Percentiles rank a stretch among this genome's conserved stretches.
These are phyloP conservation scores for Rhineura floridana DNA, from an alignment of 2,113 vertebrate species.

Conservation along the genomic window DNA sequence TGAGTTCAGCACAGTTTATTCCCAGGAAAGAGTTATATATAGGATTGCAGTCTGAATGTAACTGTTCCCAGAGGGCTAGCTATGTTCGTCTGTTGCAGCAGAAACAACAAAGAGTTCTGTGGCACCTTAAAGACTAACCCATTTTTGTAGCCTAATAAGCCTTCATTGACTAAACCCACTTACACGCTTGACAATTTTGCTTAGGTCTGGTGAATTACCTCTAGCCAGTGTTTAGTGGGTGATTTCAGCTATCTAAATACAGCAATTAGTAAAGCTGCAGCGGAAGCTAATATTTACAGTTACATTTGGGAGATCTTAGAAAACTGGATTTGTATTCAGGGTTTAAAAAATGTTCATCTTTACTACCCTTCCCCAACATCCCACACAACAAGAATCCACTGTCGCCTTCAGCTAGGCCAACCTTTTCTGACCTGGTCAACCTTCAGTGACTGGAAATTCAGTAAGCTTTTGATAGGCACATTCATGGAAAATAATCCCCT, in stretches of 20 bases:
- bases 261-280: not conserved
- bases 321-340: not conserved
- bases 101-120: too few species aligned
- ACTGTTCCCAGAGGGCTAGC: too few species aligned
- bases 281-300: not conserved
- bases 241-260: not conserved
- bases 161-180: not conserved
- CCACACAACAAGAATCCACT: not conserved
- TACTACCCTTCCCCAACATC: not conserved
- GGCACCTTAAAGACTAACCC: too few species aligned
- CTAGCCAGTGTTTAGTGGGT: not conserved
- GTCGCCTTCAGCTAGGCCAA: not conserved
- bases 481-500: too few species aligned
- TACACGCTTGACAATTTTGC: not conserved
- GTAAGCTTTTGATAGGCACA: too few species aligned
- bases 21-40: too few species aligned
- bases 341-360: not conserved
- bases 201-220: not conserved
- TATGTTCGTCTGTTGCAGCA: too few species aligned
- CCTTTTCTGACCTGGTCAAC: too few species aligned
- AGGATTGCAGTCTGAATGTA: too few species aligned
- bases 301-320: not conserved
- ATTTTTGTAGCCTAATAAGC: too few species aligned
- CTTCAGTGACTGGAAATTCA: too few species aligned
- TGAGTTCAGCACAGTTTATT: too few species aligned